Percentiles rank a stretch among this genome's conserved stretches.
These are phyloP conservation scores for Porites australiensis DNA, from an alignment of 64 coral and sea anemone genomes.

Conservation along the genomic window DNA sequence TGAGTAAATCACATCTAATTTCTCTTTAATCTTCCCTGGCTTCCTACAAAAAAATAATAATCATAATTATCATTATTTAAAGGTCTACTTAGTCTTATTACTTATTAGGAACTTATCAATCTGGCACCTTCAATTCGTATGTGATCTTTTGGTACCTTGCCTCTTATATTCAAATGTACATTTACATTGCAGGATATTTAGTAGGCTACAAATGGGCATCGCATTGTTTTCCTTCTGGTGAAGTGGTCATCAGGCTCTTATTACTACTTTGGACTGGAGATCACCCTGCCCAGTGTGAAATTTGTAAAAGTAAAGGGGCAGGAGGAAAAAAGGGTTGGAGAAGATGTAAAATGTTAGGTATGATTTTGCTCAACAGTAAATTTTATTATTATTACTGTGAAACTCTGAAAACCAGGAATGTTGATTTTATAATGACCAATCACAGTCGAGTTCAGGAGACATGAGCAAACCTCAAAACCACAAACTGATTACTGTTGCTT, in stretches of 20 bases:
- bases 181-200: conserved; percentile 52
- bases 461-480: too few species aligned
- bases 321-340: conserved; percentile 75
- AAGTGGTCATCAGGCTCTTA: conserved; percentile 60
- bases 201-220: conserved; percentile 61
- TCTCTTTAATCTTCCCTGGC: not conserved
- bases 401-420: too few species aligned
- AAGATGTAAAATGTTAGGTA: conserved; percentile 65
- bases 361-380: not conserved
- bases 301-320: conserved; percentile 73
- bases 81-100: too few species aligned
- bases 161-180: not conserved
- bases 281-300: conserved; percentile 75
- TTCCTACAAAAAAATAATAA: not conserved
- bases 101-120: too few species aligned
- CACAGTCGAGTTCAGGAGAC: too few species aligned
- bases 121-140: too few species aligned
- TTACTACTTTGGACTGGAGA: conserved; percentile 75
- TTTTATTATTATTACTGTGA: not conserved
- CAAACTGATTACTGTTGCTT: too few species aligned
- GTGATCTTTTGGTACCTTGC: not conserved
- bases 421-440: too few species aligned
- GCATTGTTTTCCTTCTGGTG: conserved; percentile 61
- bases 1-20: not conserved
- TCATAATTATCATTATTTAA: not conserved